These are phyloP conservation scores for Lycophotia porphyrea DNA, from an alignment of 2,888 invertebrate genomes.

Conservation along the genomic window DNA sequence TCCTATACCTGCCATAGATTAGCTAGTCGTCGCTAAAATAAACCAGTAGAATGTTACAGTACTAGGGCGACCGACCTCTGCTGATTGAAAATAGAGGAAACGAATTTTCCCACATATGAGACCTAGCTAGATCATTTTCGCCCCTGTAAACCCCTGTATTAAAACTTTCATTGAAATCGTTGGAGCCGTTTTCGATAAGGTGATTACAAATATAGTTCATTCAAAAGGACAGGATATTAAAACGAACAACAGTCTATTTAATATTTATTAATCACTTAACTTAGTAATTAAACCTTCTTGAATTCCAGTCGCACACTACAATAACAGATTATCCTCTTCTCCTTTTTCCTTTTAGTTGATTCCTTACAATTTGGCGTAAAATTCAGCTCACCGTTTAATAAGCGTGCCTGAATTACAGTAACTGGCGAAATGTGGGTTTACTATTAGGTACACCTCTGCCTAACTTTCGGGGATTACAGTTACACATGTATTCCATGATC, in stretches of 20 bases:
- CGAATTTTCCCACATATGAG: too few relatives aligned
- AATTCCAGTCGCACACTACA: not conserved
- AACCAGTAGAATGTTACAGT: too few relatives aligned
- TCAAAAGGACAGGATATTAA: not conserved
- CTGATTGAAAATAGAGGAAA: too few relatives aligned
- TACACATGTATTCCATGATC: slow-evolving; percentile 87
- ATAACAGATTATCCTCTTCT: not conserved
- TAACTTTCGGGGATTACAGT: not conserved
- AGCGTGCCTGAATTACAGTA: not conserved
- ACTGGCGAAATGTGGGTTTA: not conserved
- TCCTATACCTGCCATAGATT: not conserved
- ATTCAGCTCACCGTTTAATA: not conserved
- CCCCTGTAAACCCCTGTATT: too few relatives aligned
- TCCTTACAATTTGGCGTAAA: not conserved
- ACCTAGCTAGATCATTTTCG: too few relatives aligned
- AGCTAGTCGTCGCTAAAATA: not conserved
- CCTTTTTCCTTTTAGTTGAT: not conserved
- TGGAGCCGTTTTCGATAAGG: too few relatives aligned
- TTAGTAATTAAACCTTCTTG: not conserved
- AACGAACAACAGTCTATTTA: not conserved
- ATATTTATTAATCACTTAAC: not conserved
- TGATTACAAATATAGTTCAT: too few relatives aligned
- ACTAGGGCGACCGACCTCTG: too few relatives aligned
- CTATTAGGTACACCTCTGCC: not conserved
- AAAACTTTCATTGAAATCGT: too few relatives aligned